These are phyloP conservation scores for Melanotaenia maccullochi DNA, from an alignment of 2,797 vertebrate genomes.

Conservation along the genomic window DNA sequence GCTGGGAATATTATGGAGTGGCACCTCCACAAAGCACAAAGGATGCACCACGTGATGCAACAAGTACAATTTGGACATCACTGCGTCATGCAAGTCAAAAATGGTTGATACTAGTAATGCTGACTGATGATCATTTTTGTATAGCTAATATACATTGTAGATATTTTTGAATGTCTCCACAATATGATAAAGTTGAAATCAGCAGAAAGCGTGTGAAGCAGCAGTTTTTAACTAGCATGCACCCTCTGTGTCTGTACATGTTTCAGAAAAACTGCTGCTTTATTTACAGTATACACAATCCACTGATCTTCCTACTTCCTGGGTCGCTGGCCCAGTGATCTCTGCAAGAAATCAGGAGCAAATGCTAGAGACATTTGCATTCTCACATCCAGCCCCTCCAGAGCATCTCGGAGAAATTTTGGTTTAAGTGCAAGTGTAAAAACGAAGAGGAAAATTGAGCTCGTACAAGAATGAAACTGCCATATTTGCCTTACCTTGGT, in stretches of 20 bases:
- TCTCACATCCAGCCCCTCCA: not conserved
- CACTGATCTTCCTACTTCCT: not conserved
- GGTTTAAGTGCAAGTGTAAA: not conserved
- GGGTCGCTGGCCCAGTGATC: not conserved
- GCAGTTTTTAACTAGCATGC: not conserved
- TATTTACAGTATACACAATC: not conserved
- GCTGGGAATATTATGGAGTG: not conserved
- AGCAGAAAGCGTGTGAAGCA: not conserved
- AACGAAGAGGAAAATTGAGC: not conserved
- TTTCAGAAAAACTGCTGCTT: not conserved
- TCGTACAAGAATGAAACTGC: not conserved
- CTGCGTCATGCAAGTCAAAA: not conserved
- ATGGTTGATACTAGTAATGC: not conserved
- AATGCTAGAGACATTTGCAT: not conserved
- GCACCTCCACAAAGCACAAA: not conserved
- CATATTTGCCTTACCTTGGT: conserved; percentile 87
- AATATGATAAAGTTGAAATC: not conserved
- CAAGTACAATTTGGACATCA: not conserved
- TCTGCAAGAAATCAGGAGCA: not conserved
- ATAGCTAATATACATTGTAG: not conserved
- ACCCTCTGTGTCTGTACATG: not conserved
- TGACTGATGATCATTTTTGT: not conserved
- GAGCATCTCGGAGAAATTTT: not conserved
- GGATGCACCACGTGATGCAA: not conserved
- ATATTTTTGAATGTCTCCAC: not conserved